Base-by-base conservation (phyloP, 1,140 invertebrate species). In the Cardiocondyla obscurior region DNA sequence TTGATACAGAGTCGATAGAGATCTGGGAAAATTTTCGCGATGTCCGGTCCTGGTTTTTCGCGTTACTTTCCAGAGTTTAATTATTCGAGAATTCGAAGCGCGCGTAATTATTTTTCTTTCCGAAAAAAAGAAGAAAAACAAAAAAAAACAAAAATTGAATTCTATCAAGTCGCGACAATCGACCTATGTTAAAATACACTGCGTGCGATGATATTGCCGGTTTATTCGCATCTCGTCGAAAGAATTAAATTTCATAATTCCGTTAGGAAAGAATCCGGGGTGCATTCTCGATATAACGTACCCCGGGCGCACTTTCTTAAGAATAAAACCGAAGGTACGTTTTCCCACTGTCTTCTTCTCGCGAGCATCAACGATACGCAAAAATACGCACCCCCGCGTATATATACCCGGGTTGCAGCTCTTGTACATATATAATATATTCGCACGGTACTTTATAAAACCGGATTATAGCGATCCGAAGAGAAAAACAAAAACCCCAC, bases 401-500 rank as follows among this genome's bases (percentile, higher is more conserved):
- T 36, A 57, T 36, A 39, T 67, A 72, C 49, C 25, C 44, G 30
- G 19, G 33, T 58, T 60, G 22, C 55, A 42, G 36, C 46, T 62
- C 16, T 65, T 22, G 33, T 67, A 67, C 67, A 36, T 49, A 67
- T 77, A 36, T 49, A 62, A 85, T 86, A 83, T 81, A 84, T 88
- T 87, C 74, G 62, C 82, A 49, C 53, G 25, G 46, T 51, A 72
- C 70, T 88, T 73, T 74, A 81, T 85, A 88, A 88, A 88, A 88
- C 49, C 58, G 58, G 76, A 87, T 87, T 87, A 88, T 65, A 77
- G 83, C 14, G 67, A 85, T 62, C 58, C 81, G 39, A 84, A 64
- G 82, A 89, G 74, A 74, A 90, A 90, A 91, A 89, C 85, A 89
- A 89, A 89, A 88, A 82, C 85, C 82, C 67, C 42, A 83, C 84